Base-by-base conservation (phyloP, 2,888 invertebrate genomes). In the Apotomis capreana region DNA sequence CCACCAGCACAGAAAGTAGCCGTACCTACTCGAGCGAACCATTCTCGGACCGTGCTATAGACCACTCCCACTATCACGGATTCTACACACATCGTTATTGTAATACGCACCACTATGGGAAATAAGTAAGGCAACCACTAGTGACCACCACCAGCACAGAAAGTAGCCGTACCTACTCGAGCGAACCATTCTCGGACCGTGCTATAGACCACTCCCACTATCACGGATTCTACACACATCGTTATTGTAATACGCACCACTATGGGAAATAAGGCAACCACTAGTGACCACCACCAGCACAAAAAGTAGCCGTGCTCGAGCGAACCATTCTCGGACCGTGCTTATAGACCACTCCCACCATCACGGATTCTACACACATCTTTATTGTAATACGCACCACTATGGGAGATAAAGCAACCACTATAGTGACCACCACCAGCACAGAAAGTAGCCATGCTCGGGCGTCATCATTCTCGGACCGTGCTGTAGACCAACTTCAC, bases 341-440 rank as follows among this genome's bases (percentile, higher is more conserved):
- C 76, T 78, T 78, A 82, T 78, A 74, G 77, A 77, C 76, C 67
- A 76, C 76, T 74, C 74, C 78, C 83, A 84, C 82, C 87, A 88
- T 89, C 82, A 89, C 87, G 84, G 86, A 86, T 26, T 26, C 26
- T 26, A 26, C 26, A 26, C 26, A 26, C 26, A 26, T 26, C 1
- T 1, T 26, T 26, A 26, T 26, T 2, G 26, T 26, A 26, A 26
- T 26, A 26, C 26, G 26, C 26, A 26, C 94, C 94, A 84, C 91
- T 94, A 46, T 94, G 94, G 77, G 94, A 94, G 40, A 94, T 82
- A 81, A 94, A 94, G 86, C 94, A 94, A 77, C 90, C 89, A 57
- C 85, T 83, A 75, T 83, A 75, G 84, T 82, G 76, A 83, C 81
- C 74, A 84, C 83, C 65, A 88, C 80, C 74, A 89, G 77, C 77